Evolutionary conservation across 2,797 vertebrate species (phyloP).

Genomic region (Rhinoraja longicauda): DNA sequence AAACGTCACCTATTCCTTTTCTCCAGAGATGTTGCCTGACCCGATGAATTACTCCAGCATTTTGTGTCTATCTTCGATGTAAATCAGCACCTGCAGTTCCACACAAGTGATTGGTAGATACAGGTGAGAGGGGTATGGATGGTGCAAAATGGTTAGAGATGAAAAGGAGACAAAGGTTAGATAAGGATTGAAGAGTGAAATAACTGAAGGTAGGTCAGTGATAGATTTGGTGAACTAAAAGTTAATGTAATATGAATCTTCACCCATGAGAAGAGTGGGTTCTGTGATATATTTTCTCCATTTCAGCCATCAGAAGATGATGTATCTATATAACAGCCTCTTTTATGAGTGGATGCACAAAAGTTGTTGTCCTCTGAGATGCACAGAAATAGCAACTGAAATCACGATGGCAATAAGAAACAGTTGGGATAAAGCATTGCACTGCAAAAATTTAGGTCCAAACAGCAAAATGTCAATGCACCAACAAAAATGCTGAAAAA

Average conservation of each 20-base stretch:
- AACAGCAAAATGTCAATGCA: constrained; percentile 23
- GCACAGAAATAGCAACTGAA: not conserved
- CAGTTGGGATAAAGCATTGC: not conserved
- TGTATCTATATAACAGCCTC: not conserved
- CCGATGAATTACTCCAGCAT: too few species aligned
- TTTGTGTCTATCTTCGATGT: too few species aligned
- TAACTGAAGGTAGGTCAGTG: too few species aligned
- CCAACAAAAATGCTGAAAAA: not conserved
- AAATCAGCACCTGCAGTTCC: too few species aligned
- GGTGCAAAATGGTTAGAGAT: too few species aligned
- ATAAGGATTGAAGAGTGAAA: too few species aligned
- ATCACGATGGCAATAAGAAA: constrained; percentile 1
- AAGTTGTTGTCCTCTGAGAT: not conserved
- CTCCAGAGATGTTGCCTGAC: too few species aligned
- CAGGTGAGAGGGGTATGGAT: too few species aligned
- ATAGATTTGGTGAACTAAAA: not conserved
- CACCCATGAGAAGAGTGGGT: not conserved
- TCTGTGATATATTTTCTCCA: not conserved
- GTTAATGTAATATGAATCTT: not conserved
- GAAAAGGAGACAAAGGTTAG: too few species aligned
- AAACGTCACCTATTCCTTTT: too few species aligned
- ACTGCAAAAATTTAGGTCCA: constrained; percentile 5
- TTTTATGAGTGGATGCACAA: not conserved
- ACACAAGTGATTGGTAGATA: too few species aligned
- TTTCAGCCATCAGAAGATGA: not conserved